phyloP scores from a whole-genome alignment of 1,140 invertebrate genomes.

The Metopolophium dirhodum region DNA sequence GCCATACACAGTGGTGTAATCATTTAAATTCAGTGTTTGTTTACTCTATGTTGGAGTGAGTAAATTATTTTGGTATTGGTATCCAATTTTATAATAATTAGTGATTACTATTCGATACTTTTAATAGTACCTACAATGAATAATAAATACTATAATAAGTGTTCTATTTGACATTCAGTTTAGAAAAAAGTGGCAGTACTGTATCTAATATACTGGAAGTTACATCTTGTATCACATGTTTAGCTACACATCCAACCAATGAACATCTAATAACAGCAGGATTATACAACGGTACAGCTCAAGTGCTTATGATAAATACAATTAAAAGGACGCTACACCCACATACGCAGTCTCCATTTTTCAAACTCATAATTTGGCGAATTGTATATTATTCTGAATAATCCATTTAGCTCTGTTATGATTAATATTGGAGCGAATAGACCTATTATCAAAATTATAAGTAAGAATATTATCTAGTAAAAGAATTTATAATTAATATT shows the following conservation, averaged over 20 bases:
- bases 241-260: slow-evolving; percentile 35
- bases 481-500: too few relatives aligned
- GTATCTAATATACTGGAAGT: not conserved
- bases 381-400: too few relatives aligned
- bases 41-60: slow-evolving; percentile 6
- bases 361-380: too few relatives aligned
- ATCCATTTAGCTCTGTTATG: too few relatives aligned
- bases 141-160: not conserved
- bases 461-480: too few relatives aligned
- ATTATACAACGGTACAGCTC: slow-evolving; percentile 19
- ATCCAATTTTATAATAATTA: too few relatives aligned
- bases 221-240: slow-evolving; percentile 26
- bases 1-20: slow-evolving; percentile 37
- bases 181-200: not conserved
- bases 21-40: slow-evolving; percentile 30
- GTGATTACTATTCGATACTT: not conserved
- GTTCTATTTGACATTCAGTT: not conserved
- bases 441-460: too few relatives aligned
- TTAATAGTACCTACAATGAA: not conserved
- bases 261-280: slow-evolving; percentile 38
- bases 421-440: too few relatives aligned
- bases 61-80: not conserved
- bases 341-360: too few relatives aligned
- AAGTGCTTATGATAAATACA: not conserved
- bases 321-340: too few relatives aligned